Evolutionary conservation across 2,888 invertebrate genomes (phyloP).

Genomic region (Mythimna impura): DNA sequence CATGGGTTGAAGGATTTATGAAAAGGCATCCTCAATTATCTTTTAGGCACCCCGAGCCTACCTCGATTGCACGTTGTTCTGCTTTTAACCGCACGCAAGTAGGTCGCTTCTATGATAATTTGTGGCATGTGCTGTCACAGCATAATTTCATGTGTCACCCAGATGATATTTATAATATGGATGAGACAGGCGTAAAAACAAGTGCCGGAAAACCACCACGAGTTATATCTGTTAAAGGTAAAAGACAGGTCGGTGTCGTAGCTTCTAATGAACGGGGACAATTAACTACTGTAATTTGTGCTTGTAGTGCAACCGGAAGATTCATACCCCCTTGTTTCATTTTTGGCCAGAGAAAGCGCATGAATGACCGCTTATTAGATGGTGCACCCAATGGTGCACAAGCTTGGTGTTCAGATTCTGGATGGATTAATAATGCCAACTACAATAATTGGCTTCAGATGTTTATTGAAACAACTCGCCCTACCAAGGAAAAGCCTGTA

Average conservation of each 20-base stretch:
- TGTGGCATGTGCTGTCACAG: slow-evolving; percentile 1
- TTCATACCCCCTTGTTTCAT: slow-evolving; percentile 64
- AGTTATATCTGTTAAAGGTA: slow-evolving; percentile 50
- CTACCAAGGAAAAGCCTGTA: slow-evolving; percentile 45
- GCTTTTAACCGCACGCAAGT: slow-evolving; percentile 52
- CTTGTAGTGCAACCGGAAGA: slow-evolving; percentile 58
- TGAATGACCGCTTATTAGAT: slow-evolving; percentile 48
- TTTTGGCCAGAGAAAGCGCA: slow-evolving; percentile 11
- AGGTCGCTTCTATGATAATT: slow-evolving; percentile 25
- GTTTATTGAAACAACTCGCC: slow-evolving; percentile 34
- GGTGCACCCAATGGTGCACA: slow-evolving; percentile 45
- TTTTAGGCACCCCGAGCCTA: slow-evolving; percentile 50
- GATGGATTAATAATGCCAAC: not conserved
- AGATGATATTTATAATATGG: slow-evolving; percentile 38
- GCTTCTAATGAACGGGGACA: slow-evolving; percentile 51
- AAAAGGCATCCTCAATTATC: slow-evolving; percentile 44
- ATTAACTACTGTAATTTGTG: slow-evolving; percentile 54
- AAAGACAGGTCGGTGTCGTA: slow-evolving; percentile 61
- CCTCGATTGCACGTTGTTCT: slow-evolving; percentile 45
- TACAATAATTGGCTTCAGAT: slow-evolving; percentile 25
- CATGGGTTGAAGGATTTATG: slow-evolving; percentile 57
- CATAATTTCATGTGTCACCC: not conserved
- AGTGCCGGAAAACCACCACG: slow-evolving; percentile 51
- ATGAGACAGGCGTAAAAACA: slow-evolving; percentile 48
- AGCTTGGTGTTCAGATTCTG: slow-evolving; percentile 40